Percentiles rank a stretch among this genome's conserved stretches.
phyloP scores from a whole-genome alignment of 2,888 invertebrate species.

The Drosophila pseudotakahashii region DNA sequence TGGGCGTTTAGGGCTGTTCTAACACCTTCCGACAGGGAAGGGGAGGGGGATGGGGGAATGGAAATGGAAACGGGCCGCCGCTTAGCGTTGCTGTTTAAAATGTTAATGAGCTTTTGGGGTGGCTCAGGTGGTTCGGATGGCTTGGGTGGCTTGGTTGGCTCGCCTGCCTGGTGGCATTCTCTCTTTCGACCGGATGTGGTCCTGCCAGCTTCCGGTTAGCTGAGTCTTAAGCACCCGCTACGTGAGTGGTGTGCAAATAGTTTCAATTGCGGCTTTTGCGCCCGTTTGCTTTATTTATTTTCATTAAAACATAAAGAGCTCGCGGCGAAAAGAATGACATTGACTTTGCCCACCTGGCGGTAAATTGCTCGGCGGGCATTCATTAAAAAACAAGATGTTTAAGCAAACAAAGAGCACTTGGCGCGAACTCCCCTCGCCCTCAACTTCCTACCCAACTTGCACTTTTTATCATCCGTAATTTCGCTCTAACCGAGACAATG shows the following conservation, averaged over 20 bases:
- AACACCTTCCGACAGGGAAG: slow-evolving; percentile 66
- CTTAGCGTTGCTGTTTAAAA: slow-evolving; percentile 77
- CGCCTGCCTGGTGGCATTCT: not conserved
- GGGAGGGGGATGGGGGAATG: slow-evolving; percentile 14
- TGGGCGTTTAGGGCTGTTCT: slow-evolving; percentile 73
- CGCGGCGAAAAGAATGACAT: slow-evolving; percentile 67
- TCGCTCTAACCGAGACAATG: slow-evolving; percentile 56
- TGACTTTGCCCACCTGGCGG: slow-evolving; percentile 79
- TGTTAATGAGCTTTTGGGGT: slow-evolving; percentile 79
- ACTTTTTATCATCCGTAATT: slow-evolving; percentile 68
- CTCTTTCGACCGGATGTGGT: slow-evolving; percentile 70
- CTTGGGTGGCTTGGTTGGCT: slow-evolving; percentile 11
- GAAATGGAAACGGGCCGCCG: slow-evolving; percentile 43
- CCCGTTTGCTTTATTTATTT: slow-evolving; percentile 80
- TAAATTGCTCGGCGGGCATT: slow-evolving; percentile 74
- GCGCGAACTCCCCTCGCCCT: not conserved
- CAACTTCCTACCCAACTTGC: slow-evolving; percentile 43
- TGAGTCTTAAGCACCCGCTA: slow-evolving; percentile 76
- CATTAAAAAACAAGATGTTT: slow-evolving; percentile 62
- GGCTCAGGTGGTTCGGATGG: slow-evolving; percentile 21
- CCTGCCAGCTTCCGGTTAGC: slow-evolving; percentile 77
- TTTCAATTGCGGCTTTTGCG: slow-evolving; percentile 79
- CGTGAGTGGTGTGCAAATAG: slow-evolving; percentile 80
- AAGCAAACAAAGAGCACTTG: slow-evolving; percentile 35
- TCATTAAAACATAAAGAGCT: slow-evolving; percentile 80